phyloP scores from a whole-genome alignment of 2,113 vertebrate species.

The Cottus gobio region DNA sequence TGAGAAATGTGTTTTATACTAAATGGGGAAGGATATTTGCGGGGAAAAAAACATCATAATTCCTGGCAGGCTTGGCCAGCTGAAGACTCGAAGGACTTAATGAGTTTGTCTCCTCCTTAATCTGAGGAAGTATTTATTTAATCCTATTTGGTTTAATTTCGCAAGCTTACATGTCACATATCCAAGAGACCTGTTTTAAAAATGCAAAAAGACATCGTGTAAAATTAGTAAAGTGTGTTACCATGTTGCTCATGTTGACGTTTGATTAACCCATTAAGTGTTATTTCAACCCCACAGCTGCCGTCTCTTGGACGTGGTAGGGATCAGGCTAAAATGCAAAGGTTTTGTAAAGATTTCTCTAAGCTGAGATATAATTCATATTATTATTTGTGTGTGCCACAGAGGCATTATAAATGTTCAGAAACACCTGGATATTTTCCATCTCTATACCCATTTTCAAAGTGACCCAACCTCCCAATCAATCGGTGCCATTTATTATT shows the following conservation, averaged over 20 bases:
- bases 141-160: conserved; percentile 1
- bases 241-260: neutral
- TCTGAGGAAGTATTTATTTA: conserved; percentile 16
- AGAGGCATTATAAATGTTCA: neutral
- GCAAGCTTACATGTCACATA: conserved; percentile 8
- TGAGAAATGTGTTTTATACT: conserved; percentile 44
- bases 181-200: neutral
- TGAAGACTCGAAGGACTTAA: conserved; percentile 1
- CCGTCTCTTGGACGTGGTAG: neutral
- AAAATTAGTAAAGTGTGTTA: neutral
- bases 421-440: neutral
- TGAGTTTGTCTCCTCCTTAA: conserved; percentile 11
- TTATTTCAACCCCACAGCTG: neutral
- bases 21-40: conserved; percentile 28
- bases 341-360: neutral
- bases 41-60: conserved; percentile 2
- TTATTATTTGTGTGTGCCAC: neutral
- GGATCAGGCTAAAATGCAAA: neutral
- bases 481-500: conserved; percentile 30
- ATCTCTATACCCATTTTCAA: neutral
- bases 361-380: neutral
- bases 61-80: conserved; percentile 2
- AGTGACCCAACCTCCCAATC: neutral
- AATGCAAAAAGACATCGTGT: neutral
- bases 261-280: neutral